Evolutionary conservation across 2,888 invertebrate species (phyloP).

Genomic region (Melinaea menophilus): DNA sequence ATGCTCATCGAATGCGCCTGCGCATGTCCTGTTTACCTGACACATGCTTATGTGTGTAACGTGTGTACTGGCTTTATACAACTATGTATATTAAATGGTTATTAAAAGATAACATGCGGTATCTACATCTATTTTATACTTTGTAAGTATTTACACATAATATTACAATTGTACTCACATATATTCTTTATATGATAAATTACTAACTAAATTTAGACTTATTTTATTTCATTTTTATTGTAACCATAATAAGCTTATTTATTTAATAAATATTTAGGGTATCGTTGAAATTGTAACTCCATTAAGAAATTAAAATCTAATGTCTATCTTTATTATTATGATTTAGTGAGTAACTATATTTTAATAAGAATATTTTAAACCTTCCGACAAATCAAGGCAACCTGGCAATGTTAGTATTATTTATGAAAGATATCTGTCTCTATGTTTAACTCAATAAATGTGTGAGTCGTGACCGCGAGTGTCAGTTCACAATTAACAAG

Average conservation of each 20-base stretch:
- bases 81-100: not conserved
- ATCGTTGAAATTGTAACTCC: too few species aligned
- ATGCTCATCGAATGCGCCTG: slow-evolving; percentile 32
- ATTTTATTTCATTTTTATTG: too few species aligned
- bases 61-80: not conserved
- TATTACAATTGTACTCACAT: too few species aligned
- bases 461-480: slow-evolving; percentile 11
- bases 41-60: slow-evolving; percentile 4
- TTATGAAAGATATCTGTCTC: not conserved
- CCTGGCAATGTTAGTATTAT: not conserved
- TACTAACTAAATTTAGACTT: too few species aligned
- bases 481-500: slow-evolving; percentile 7
- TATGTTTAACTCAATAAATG: slow-evolving; percentile 3
- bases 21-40: slow-evolving; percentile 18
- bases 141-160: too few species aligned
- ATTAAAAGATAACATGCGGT: too few species aligned
- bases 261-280: too few species aligned
- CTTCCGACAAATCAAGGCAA: not conserved
- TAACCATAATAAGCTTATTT: too few species aligned
- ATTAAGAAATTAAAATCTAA: too few species aligned
- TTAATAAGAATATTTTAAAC: not conserved
- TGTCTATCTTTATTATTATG: too few species aligned
- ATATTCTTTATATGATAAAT: too few species aligned
- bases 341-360: not conserved
- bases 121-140: too few species aligned